Conservation (phyloP, 2,888 invertebrate species). For the Xestia xanthographa region DNA sequence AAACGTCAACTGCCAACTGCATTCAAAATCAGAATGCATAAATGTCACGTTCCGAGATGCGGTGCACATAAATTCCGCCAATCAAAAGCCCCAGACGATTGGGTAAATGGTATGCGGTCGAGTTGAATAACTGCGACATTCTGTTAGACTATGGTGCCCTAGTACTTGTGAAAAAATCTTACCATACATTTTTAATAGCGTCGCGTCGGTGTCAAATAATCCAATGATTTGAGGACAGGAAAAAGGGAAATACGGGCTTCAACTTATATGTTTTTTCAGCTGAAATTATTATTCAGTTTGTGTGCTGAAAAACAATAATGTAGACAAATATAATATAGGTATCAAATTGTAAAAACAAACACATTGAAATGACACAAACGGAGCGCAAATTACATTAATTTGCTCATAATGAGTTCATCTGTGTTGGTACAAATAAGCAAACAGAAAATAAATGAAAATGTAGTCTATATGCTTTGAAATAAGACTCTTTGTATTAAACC, state of each 20-base stretch:
- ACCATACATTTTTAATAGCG: constrained; percentile 11
- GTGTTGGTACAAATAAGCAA: neutral
- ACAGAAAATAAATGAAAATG: constrained; percentile 8
- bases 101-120: neutral
- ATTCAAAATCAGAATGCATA: constrained; percentile 23
- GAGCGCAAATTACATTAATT: constrained; percentile 14
- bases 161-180: neutral
- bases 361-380: constrained; percentile 23
- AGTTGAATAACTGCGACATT: constrained; percentile 14
- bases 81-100: constrained; percentile 5
- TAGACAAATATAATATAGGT: constrained; percentile 11
- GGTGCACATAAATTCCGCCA: neutral
- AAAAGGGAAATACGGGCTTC: neutral
- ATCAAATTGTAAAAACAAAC: constrained; percentile 7
- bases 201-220: constrained; percentile 23
- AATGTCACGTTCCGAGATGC: constrained; percentile 23
- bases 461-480: neutral
- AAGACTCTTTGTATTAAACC: neutral
- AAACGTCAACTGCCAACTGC: constrained; percentile 14
- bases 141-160: constrained; percentile 4
- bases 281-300: neutral
- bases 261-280: neutral
- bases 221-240: neutral
- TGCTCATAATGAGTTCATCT: constrained; percentile 7
- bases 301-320: neutral